Percentiles rank a stretch among this genome's conserved stretches.
phyloP scores from a whole-genome alignment of 2,888 invertebrate genomes.

The Eudasyphora cyanicolor region DNA sequence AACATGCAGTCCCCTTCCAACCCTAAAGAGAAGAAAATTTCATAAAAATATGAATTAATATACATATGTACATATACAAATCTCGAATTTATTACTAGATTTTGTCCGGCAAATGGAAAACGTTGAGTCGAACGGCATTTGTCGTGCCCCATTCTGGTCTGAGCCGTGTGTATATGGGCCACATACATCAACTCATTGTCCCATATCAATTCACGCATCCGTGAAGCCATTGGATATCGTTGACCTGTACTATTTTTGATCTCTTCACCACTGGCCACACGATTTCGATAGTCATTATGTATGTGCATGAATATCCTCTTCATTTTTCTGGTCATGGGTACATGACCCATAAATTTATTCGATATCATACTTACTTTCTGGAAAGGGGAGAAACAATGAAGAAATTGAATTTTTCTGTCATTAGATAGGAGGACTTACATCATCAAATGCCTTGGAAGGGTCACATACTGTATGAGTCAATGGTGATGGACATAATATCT shows the following conservation, averaged over 20 bases:
- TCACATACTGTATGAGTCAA: conserved; percentile 44
- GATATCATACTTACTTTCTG: conserved; percentile 6
- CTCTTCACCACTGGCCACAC: conserved; percentile 50
- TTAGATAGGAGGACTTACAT: conserved; percentile 28
- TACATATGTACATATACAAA: too few relatives aligned
- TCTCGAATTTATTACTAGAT: conserved; percentile 39
- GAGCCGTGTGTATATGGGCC: conserved; percentile 56
- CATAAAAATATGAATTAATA: too few relatives aligned
- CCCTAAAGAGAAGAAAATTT: not conserved
- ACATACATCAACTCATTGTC: conserved; percentile 65
- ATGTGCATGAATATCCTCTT: conserved; percentile 51
- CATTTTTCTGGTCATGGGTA: conserved; percentile 64
- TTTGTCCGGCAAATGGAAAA: conserved; percentile 57
- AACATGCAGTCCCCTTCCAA: not conserved
- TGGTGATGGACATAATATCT: conserved; percentile 2
- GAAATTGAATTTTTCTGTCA: not conserved
- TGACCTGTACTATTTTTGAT: not conserved
- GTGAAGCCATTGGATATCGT: conserved; percentile 58
- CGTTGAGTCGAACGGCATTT: conserved; percentile 56
- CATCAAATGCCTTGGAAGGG: not conserved
- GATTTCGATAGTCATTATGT: conserved; percentile 64
- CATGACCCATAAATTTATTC: conserved; percentile 45
- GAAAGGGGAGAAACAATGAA: not conserved
- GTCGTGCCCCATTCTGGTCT: conserved; percentile 50
- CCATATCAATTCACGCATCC: conserved; percentile 68